A percentile compares a stretch with the other conserved stretches of the same genome.
Conservation (phyloP, 2,888 invertebrate genomes). For the Agrotis clavis region DNA sequence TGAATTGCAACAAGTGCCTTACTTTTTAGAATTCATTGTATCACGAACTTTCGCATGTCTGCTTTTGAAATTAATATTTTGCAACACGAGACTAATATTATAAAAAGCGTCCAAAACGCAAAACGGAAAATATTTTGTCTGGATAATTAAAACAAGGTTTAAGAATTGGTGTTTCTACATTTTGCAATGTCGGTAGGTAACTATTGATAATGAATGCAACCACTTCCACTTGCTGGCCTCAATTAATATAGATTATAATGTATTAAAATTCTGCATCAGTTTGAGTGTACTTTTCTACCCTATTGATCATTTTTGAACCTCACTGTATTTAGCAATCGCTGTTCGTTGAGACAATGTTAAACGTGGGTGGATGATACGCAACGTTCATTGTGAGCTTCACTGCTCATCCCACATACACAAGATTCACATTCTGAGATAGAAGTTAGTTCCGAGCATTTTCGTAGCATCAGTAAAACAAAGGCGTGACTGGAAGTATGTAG, state of each 20-base stretch:
- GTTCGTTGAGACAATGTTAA: constrained; percentile 31
- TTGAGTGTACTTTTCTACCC: constrained; percentile 50
- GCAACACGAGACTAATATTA: constrained; percentile 40
- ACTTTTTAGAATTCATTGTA: constrained; percentile 61
- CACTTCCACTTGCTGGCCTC: constrained; percentile 84
- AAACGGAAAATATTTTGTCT: constrained; percentile 61
- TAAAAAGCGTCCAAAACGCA: constrained; percentile 51
- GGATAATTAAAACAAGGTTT: constrained; percentile 66
- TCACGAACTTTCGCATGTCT: constrained; percentile 60
- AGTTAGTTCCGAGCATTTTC: constrained; percentile 14
- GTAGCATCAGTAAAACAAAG: constrained; percentile 62
- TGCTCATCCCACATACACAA: constrained; percentile 32
- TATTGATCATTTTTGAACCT: constrained; percentile 46
- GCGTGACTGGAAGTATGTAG: constrained; percentile 70
- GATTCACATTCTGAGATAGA: constrained; percentile 23
- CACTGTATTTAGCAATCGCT: constrained; percentile 23
- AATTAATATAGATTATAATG: constrained; percentile 84
- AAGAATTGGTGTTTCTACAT: constrained; percentile 73
- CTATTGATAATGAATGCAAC: constrained; percentile 80
- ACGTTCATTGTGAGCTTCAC: constrained; percentile 19
- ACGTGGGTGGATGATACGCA: constrained; percentile 34
- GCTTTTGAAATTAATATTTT: constrained; percentile 57
- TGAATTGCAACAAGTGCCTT: constrained; percentile 52
- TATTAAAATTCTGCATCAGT: constrained; percentile 77
- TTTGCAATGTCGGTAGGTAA: constrained; percentile 75